phyloP scores from a whole-genome alignment of 2,113 vertebrate species.

The Eptesicus fuscus region DNA sequence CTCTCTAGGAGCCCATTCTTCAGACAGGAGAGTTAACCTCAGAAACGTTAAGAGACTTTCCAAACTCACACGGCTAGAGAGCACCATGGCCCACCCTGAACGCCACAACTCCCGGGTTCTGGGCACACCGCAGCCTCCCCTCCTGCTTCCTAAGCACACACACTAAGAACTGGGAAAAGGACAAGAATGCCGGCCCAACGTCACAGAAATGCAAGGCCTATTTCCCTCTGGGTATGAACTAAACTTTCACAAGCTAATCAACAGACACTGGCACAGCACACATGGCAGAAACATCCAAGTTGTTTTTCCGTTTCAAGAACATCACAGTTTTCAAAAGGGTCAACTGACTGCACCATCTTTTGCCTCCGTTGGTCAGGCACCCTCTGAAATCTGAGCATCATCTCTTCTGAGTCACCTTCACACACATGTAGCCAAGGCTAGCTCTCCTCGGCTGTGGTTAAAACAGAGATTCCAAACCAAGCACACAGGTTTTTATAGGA shows the following conservation, averaged over 20 bases:
- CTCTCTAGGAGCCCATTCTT: not conserved
- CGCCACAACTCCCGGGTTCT: not conserved
- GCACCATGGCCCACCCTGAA: rapidly evolving
- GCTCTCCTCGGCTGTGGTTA: not conserved
- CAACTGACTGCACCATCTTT: not conserved
- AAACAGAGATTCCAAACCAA: not conserved
- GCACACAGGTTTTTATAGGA: rapidly evolving
- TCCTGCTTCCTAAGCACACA: not conserved
- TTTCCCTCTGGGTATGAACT: not conserved
- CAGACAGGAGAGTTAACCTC: not conserved
- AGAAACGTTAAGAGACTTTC: not conserved
- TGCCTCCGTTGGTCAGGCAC: not conserved
- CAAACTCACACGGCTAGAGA: not conserved
- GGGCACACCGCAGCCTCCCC: not conserved
- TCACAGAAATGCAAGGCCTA: not conserved
- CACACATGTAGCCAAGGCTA: not conserved
- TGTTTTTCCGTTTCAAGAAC: not conserved
- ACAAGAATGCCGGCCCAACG: not conserved
- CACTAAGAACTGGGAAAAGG: not conserved
- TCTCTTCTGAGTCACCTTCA: not conserved
- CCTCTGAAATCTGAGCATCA: not conserved
- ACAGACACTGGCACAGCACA: not conserved
- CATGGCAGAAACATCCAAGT: not conserved
- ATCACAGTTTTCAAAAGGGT: not conserved
- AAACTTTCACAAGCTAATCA: not conserved